Base-by-base conservation (phyloP, 1,140 invertebrate genomes). In the Trypoxylus dichotomus region DNA sequence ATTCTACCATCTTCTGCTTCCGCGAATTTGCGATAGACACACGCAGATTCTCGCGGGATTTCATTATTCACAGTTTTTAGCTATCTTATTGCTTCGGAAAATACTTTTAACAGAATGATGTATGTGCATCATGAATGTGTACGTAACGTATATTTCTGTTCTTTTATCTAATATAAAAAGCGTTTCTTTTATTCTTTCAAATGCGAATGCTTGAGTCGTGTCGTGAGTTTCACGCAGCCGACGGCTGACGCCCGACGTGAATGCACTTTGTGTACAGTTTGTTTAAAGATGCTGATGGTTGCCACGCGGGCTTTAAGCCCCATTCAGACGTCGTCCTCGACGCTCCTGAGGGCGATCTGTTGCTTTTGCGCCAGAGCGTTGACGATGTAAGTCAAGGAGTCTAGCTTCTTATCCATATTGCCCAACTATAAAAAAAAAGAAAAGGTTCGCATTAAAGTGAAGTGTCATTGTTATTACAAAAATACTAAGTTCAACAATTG, bases 361-460 rank as follows among this genome's bases (percentile, higher is more conserved):
- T 91, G 90, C 81, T 89, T 90, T 83, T 91, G 89, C 73, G 90
- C 89, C 63, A 92, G 79, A 13, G 89, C 88, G 83, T 92, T 93
- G 47, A 93, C 83, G 37, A 93, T 88, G 80, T 91, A 90, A 27
- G 92, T 86, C 76, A 92, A 84, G 79, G 93, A 90, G 83, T 94
- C 92, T 77, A 93, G 82, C 85, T 94, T 94, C 84, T 92, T 91
- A 83, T 93, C 92, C 89, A 93, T 91, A 76, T 90, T 87, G 76
- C 89, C 89, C 81, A 93, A 85, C 92, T 93, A 87, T 75, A 89
- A 88, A 76, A 82, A 82, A 83, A 80, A 63, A 79, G 60, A 63
- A 58, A 21, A 58, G 21, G 47, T 5, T 21, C 15, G 15, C 13
- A 19, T 58, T 58, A 58, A 58, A 58, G 6, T 58, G 15, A 19